Evolutionary conservation across 2,797 vertebrate genomes (phyloP).

Genomic region (Sardinella longiceps): DNA sequence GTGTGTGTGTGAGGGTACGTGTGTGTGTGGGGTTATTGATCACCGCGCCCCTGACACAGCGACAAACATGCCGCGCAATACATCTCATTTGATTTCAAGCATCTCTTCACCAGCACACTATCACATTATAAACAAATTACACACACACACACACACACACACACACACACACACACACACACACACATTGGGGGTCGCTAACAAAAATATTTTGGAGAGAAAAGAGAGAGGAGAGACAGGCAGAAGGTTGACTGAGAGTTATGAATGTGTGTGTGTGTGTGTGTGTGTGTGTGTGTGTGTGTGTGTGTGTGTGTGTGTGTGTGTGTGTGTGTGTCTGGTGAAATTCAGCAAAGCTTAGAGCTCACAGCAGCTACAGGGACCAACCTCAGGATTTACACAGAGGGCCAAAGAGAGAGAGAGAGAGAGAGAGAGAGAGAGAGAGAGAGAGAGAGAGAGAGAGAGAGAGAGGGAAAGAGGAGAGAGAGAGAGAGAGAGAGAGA

Average conservation of each 20-base stretch:
- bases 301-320: too few species aligned
- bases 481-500: background rate
- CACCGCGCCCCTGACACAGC: conserved; percentile 61
- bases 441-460: too few species aligned
- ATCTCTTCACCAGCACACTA: background rate
- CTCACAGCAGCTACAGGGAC: conserved; percentile 36
- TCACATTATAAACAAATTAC: background rate
- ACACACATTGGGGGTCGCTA: too few species aligned
- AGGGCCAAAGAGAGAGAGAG: conserved; percentile 30
- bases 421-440: background rate
- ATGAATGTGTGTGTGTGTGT: too few species aligned
- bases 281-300: too few species aligned
- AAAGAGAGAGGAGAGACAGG: background rate
- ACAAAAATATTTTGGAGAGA: background rate
- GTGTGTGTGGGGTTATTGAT: conserved; percentile 71
- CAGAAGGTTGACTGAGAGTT: background rate
- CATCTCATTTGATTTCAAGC: conserved; percentile 63
- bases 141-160: background rate
- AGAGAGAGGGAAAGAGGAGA: too few species aligned
- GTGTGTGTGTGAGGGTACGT: too few species aligned
- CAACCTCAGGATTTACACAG: conserved; percentile 35
- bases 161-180: too few species aligned
- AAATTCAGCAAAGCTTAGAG: too few species aligned
- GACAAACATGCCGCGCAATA: conserved; percentile 55
- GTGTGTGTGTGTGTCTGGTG: too few species aligned